Evolutionary conservation across 2,113 vertebrate genomes (phyloP), one percentile per base, ranked within the genome.

Genomic region (Cynoglossus semilaevis): DNA sequence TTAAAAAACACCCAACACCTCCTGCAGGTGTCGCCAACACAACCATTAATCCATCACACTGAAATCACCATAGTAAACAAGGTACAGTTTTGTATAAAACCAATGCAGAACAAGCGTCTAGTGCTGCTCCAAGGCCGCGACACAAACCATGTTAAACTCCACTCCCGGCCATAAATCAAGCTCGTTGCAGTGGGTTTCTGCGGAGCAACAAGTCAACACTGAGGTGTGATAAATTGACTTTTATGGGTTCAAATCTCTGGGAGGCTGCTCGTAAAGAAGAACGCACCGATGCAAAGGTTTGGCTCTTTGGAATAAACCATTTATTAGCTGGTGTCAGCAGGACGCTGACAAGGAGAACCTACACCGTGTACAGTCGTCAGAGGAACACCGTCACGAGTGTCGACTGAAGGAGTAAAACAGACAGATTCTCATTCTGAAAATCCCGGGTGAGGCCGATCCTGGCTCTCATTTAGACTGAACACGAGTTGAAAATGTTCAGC

Each of bases 81-180:
- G 52, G 54, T 50, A 58, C 41, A 45, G 49, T 56, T 43, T 46
- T 59, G 50, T 58, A 45, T 9, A 22, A 70, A 50, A 74, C 69
- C 47, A 72, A 65, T 68, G 65, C 59, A 44, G 35, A 74, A 72
- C 53, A n/a, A 15, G 47, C 45, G 9, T 35, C 44, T 65, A 49
- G 45, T 29, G 22, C 45, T 64, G 44, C 70, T 54, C 59, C 1
- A 29, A 36, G 40, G 55, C 18, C 35, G 77, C 61, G 62, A 49
- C 76, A 69, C 67, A 66, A 81, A 83, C 66, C n/a, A 51, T 63
- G 77, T 77, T 81, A 63, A 75, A 77, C 22, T 61, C 57, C 13
- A 52, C 70, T 55, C 36, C 4, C 22, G 52, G 42, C 73, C 48
- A 61, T 74, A 72, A 76, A 79, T 76, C 67, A 70, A 34, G 56